A percentile compares a stretch with the other conserved stretches of the same genome.
Conservation (phyloP, 2,888 invertebrate species). For the Rhodophaea formosa region DNA sequence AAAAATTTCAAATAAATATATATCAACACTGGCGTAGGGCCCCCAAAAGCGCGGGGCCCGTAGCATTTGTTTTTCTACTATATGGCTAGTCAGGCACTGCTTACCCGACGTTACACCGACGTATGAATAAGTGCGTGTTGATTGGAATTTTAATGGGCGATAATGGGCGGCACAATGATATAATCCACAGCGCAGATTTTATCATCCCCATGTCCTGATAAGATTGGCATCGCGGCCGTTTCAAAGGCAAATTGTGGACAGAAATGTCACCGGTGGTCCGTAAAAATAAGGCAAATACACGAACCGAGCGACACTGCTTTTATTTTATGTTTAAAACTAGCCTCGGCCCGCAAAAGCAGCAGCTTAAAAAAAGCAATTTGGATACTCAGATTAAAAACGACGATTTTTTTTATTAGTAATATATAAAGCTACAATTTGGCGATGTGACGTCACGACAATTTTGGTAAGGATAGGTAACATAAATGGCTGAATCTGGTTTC, state of each 20-base stretch:
- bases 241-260: slow-evolving; percentile 77
- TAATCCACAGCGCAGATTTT: slow-evolving; percentile 67
- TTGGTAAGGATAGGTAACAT: too few species aligned
- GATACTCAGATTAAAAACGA: too few species aligned
- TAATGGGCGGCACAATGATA: slow-evolving; percentile 79
- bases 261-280: slow-evolving; percentile 56
- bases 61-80: too few species aligned
- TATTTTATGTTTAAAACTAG: slow-evolving; percentile 1
- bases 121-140: slow-evolving; percentile 78
- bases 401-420: too few species aligned
- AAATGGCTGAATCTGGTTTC: too few species aligned
- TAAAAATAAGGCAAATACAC: slow-evolving; percentile 21
- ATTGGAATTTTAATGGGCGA: slow-evolving; percentile 77
- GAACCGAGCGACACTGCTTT: slow-evolving; percentile 20
- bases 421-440: too few species aligned
- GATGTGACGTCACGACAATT: too few species aligned
- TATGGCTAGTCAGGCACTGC: too few species aligned
- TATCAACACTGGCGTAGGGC: too few species aligned
- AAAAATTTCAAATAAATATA: too few species aligned
- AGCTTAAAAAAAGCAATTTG: too few species aligned
- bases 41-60: too few species aligned
- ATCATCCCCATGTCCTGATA: slow-evolving; percentile 71
- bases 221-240: slow-evolving; percentile 64
- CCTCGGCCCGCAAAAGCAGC: neutral
- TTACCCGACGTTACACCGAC: slow-evolving; percentile 41